These are phyloP conservation scores for Acronicta leporina DNA, from an alignment of 2,888 invertebrate genomes.

Conservation along the genomic window DNA sequence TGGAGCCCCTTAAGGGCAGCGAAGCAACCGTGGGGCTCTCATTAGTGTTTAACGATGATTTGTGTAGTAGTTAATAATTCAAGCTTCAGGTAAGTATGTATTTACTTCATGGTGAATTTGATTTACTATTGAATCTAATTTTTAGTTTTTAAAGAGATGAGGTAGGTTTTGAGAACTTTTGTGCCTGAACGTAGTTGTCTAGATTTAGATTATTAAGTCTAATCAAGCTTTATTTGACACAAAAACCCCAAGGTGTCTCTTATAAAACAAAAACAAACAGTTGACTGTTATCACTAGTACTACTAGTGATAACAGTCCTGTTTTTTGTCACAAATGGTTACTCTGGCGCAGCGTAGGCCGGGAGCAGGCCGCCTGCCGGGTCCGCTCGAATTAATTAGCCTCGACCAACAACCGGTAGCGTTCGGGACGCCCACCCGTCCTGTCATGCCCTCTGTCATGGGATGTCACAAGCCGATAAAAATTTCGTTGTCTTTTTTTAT, in stretches of 20 bases:
- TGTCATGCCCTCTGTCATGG: slow-evolving; percentile 15
- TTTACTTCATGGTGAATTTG: slow-evolving; percentile 6
- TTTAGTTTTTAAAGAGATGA: no score
- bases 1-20: slow-evolving; percentile 43
- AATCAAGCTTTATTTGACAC: no score
- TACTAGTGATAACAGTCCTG: background rate
- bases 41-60: slow-evolving; percentile 52
- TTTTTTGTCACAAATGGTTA: slow-evolving; percentile 31
- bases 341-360: slow-evolving; percentile 53
- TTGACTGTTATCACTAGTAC: no score
- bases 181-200: no score
- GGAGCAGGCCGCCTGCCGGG: slow-evolving; percentile 55
- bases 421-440: slow-evolving; percentile 59
- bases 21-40: slow-evolving; percentile 39
- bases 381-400: slow-evolving; percentile 58
- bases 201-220: no score
- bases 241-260: no score
- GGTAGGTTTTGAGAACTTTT: no score
- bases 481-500: slow-evolving; percentile 1
- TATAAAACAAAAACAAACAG: no score
- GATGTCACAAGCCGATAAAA: background rate
- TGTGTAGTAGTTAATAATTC: slow-evolving; percentile 37
- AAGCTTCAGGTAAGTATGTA: slow-evolving; percentile 21
- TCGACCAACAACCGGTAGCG: slow-evolving; percentile 40
- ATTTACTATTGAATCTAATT: no score